Conservation (phyloP, 2,797 vertebrate species). For the Pseudochirops cupreus region DNA sequence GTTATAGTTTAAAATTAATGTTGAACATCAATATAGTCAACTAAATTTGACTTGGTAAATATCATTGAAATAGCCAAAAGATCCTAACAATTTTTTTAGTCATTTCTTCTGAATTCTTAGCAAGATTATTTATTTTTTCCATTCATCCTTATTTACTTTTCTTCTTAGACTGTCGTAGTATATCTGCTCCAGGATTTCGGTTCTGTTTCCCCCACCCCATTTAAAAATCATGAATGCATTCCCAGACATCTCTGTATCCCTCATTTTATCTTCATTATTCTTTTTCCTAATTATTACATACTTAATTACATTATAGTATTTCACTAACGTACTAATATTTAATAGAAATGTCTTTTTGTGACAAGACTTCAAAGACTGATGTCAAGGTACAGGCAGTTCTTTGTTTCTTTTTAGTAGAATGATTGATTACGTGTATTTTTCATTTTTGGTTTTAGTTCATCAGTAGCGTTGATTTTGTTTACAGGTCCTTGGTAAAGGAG, state of each 20-base stretch:
- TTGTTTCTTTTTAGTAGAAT: neutral
- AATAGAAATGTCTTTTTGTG: neutral
- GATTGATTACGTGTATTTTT: neutral
- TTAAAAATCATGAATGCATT: neutral
- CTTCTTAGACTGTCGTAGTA: neutral
- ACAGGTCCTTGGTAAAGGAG: conserved; percentile 95
- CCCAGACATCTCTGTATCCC: neutral
- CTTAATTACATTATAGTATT: neutral
- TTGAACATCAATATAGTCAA: neutral
- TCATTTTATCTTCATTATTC: neutral
- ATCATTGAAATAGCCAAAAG: neutral
- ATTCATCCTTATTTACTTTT: neutral
- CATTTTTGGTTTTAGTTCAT: neutral
- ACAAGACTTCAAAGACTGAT: neutral
- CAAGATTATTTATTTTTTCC: neutral
- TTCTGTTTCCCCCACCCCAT: neutral
- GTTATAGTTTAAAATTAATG: neutral
- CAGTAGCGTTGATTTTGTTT: conserved; percentile 53
- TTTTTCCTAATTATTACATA: neutral
- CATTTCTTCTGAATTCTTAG: neutral
- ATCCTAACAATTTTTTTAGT: neutral
- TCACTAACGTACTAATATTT: neutral
- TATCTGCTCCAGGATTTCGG: neutral
- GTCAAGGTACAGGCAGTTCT: neutral
- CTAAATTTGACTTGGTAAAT: neutral